These are phyloP conservation scores for Semicossyphus pulcher DNA, from an alignment of 2,113 vertebrate genomes.

Conservation along the genomic window DNA sequence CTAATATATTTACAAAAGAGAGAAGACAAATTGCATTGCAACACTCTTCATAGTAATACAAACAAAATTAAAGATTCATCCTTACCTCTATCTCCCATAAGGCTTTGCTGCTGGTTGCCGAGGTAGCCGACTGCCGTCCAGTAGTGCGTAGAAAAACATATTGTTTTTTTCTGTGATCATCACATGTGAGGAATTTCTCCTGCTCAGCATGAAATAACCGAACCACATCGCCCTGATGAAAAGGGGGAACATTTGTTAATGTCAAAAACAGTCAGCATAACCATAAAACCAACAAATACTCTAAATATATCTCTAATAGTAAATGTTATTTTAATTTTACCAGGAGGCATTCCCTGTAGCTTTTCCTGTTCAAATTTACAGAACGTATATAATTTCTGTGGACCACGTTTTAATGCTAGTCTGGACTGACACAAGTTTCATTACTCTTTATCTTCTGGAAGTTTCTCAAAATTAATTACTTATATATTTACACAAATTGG, in stretches of 20 bases:
- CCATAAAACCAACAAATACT: background rate
- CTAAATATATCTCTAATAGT: no score
- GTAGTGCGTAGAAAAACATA: slow-evolving; percentile 97
- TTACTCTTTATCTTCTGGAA: no score
- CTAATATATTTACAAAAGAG: background rate
- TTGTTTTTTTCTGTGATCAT: slow-evolving; percentile 97
- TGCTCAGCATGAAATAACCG: slow-evolving; percentile 97
- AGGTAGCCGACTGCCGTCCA: slow-evolving; percentile 95
- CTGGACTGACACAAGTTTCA: background rate
- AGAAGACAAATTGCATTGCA: no score
- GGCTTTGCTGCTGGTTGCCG: slow-evolving; percentile 98
- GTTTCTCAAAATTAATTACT: no score
- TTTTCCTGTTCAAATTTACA: no score
- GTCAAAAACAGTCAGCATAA: background rate
- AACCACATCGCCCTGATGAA: slow-evolving; percentile 93
- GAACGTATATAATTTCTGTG: no score
- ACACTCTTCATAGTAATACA: background rate
- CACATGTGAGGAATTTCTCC: slow-evolving; percentile 98
- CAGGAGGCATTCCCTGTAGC: no score
- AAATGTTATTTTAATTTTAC: no score
- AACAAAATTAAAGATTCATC: background rate
- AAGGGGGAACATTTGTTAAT: background rate
- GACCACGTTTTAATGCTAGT: no score
- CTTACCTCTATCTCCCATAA: slow-evolving; percentile 98
- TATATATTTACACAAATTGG: no score